Conservation (phyloP, 2,888 invertebrate species). For the Tinea trinotella region DNA sequence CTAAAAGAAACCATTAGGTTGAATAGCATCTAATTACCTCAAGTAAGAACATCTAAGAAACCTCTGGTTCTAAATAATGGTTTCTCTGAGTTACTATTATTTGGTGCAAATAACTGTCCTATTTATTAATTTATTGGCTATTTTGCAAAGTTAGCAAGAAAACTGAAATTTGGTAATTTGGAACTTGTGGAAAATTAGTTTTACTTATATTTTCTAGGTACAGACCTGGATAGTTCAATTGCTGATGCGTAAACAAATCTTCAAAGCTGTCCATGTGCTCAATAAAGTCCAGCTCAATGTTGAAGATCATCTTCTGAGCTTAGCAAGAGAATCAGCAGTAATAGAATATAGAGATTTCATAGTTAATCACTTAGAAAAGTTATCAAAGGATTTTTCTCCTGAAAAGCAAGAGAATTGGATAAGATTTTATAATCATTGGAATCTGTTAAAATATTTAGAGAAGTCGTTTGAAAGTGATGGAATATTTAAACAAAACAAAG, state of each 20-base stretch:
- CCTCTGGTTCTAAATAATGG: no score
- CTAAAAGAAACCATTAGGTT: no score
- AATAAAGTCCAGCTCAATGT: conserved; percentile 75
- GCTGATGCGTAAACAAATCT: conserved; percentile 74
- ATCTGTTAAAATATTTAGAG: conserved; percentile 52
- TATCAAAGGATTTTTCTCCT: conserved; percentile 46
- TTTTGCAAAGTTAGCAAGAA: no score
- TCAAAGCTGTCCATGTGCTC: conserved; percentile 75
- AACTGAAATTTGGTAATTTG: no score
- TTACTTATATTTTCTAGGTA: conserved; percentile 62
- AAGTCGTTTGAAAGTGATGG: conserved; percentile 64
- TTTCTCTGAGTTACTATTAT: no score
- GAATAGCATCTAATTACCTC: no score
- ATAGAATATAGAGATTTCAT: conserved; percentile 76
- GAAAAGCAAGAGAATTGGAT: conserved; percentile 46
- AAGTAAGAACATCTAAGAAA: no score
- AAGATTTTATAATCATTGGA: conserved; percentile 56
- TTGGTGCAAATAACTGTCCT: no score
- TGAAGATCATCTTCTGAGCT: conserved; percentile 64
- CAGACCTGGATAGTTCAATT: conserved; percentile 76
- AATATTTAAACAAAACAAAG: conserved; percentile 63
- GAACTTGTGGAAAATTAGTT: no score
- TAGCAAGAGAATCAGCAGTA: conserved; percentile 73
- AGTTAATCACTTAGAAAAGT: conserved; percentile 74
- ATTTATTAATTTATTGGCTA: no score